A percentile compares a stretch with the other conserved stretches of the same genome.
These are phyloP conservation scores for Thysanoteuthis rhombus DNA, from an alignment of 2,888 invertebrate species.

Conservation along the genomic window DNA sequence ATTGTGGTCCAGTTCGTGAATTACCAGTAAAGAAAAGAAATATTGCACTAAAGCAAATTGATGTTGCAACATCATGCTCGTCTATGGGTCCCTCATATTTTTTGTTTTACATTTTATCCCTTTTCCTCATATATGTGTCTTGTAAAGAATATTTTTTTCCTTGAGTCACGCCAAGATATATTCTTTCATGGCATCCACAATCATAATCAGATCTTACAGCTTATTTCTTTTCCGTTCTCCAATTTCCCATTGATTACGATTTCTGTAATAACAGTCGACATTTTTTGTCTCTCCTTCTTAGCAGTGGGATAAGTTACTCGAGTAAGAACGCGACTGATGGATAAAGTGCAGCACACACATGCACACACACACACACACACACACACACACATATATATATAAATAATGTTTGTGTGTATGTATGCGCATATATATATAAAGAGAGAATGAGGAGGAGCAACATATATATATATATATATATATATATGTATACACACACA, in stretches of 20 bases:
- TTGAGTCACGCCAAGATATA: not conserved
- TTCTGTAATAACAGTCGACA: not conserved
- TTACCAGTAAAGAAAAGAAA: not conserved
- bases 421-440: too few species aligned
- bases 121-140: not conserved
- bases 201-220: not conserved
- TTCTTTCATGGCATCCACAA: not conserved
- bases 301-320: not conserved
- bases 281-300: not conserved
- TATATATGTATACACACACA: too few species aligned
- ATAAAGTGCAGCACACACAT: not conserved
- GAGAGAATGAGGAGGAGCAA: too few species aligned
- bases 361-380: too few species aligned
- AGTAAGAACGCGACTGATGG: not conserved
- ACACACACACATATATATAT: too few species aligned
- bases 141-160: not conserved
- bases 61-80: not conserved
- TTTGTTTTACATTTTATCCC: not conserved
- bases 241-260: not conserved
- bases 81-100: not conserved
- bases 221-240: not conserved
- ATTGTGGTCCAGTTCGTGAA: not conserved
- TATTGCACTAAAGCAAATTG: not conserved
- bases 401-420: too few species aligned
- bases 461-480: too few species aligned